Conservation (phyloP, 1,140 invertebrate genomes). For the Cotesia typhae region DNA sequence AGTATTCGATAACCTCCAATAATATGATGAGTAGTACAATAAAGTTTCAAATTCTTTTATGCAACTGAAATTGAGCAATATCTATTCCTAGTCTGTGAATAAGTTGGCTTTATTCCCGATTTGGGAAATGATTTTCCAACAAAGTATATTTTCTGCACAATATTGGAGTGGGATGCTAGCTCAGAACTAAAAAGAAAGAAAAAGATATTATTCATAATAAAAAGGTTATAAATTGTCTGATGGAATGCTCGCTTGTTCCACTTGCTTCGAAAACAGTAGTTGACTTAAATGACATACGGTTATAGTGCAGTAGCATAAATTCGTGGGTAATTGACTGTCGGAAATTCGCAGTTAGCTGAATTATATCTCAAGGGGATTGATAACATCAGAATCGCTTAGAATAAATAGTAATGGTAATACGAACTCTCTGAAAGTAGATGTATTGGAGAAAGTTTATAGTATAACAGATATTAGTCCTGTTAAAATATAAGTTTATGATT, state of each 20-base stretch:
- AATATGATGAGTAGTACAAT: background rate
- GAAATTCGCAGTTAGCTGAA: constrained; percentile 15
- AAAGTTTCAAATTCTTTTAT: constrained; percentile 17
- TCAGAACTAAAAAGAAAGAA: background rate
- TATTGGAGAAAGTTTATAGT: background rate
- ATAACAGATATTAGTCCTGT: too few species aligned
- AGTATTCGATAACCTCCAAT: too few species aligned
- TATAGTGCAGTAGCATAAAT: background rate
- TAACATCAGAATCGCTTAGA: background rate
- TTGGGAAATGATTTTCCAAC: constrained; percentile 39
- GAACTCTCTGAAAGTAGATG: background rate
- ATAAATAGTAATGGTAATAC: background rate
- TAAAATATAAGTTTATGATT: too few species aligned
- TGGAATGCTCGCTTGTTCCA: background rate
- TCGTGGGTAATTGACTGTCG: constrained; percentile 12
- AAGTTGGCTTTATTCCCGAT: constrained; percentile 50
- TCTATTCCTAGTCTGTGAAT: constrained; percentile 48
- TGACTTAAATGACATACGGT: constrained; percentile 12
- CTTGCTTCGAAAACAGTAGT: constrained; percentile 11
- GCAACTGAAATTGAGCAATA: constrained; percentile 46
- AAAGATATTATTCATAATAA: constrained; percentile 14
- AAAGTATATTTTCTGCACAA: constrained; percentile 31
- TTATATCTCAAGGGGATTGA: constrained; percentile 10
- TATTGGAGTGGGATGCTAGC: constrained; percentile 25
- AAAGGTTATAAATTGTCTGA: constrained; percentile 15